Base-by-base conservation (phyloP, 92 coral and sea anemone genomes). In the Epizoanthus ramosus region DNA sequence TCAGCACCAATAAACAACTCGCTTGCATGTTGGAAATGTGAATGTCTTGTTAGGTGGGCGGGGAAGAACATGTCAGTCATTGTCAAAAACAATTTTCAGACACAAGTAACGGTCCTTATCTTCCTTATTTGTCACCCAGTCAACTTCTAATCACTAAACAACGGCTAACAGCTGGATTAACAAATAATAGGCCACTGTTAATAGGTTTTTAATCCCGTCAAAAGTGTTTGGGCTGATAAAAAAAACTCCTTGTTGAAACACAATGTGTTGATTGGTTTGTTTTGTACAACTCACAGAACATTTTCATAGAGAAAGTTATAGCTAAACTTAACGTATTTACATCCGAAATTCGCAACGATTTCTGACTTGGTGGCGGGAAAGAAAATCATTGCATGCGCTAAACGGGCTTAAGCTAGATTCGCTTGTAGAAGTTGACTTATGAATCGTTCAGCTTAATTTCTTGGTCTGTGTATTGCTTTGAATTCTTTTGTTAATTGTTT, bases 171-270 rank as follows among this genome's bases (percentile, higher is more conserved):
- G 82, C 82, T 77, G 82, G 57, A 41, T 35, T 77, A 77, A 77
- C 82, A 77, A 22, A 22, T 43, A 77, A 77, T 69, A 63, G 41
- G 21, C 52, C 5, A 61, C 39, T 13, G 35, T 56, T 63, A 63
- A 77, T 43, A 77, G 52, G 71, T 12, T 77, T 60, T 77, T 61
- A 77, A 77, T 77, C 71, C 71, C 61, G 58, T 61, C 82, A 13
- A 41, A 61, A 77, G 58, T 77, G 63, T 61, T 43, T 61, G 61
- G 82, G 39, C 47, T 59, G 59, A 63, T 41, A 63, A 63, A 35
- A 77, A 68, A 28, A 28, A 2, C 71, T 39, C 71, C 82, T 77
- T 61, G 82, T 63, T 67, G 25, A 12, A 67, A 28, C n/a, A 33
- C 43, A 28, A 28, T 7, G 7, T 24, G 8, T 33, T 25, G 18